Evolutionary conservation across 2,888 invertebrate species (phyloP).

Genomic region (Julus scanicus): DNA sequence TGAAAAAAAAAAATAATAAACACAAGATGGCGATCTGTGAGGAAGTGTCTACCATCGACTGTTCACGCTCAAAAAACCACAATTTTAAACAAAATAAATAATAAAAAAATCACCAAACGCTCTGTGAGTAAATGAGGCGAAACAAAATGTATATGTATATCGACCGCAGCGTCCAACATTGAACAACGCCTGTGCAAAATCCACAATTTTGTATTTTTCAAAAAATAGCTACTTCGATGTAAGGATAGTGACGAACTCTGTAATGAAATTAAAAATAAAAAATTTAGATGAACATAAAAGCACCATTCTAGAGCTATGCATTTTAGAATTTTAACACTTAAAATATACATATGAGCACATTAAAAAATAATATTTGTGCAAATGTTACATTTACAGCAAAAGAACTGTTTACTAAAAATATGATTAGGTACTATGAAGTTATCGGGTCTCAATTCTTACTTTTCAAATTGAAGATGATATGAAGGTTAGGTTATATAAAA

Average conservation of each 20-base stretch:
- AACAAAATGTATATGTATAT: constrained; percentile 39
- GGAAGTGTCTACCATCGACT: neutral
- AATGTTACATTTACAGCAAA: no score
- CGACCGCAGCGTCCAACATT: neutral
- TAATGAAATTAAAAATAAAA: constrained; percentile 63
- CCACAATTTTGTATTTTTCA: constrained; percentile 25
- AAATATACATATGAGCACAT: no score
- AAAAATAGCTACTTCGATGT: constrained; percentile 73
- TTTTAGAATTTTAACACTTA: no score
- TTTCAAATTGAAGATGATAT: no score
- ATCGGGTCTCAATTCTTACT: no score
- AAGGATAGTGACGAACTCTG: constrained; percentile 86
- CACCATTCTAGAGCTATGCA: neutral
- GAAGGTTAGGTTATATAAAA: no score
- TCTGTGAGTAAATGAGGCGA: neutral
- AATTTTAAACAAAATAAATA: neutral
- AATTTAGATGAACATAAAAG: constrained; percentile 44
- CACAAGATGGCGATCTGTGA: neutral
- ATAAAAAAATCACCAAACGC: constrained; percentile 11
- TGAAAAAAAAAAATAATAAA: neutral
- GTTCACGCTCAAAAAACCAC: neutral
- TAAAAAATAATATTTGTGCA: no score
- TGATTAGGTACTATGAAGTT: no score
- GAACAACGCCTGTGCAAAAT: constrained; percentile 1
- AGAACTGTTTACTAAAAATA: no score